These are phyloP conservation scores for Anas capensis DNA, from an alignment of 2,797 vertebrate species.

Conservation along the genomic window DNA sequence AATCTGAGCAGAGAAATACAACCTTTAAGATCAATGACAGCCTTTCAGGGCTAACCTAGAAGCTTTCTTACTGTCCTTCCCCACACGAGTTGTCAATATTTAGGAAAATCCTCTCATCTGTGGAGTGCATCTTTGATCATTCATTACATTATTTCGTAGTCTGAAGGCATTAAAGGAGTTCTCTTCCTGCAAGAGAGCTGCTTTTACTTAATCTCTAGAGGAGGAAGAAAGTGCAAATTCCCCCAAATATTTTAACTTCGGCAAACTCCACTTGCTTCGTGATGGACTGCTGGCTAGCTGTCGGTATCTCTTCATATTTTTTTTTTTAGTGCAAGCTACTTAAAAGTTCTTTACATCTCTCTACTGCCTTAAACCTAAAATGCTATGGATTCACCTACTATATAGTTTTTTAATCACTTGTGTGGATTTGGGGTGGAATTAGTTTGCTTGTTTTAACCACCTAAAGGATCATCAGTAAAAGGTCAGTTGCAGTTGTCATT, in stretches of 20 bases:
- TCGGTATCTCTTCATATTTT: background rate
- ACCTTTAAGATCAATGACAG: background rate
- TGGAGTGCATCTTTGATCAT: background rate
- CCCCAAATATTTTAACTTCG: accelerated
- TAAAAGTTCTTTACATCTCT: background rate
- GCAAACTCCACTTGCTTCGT: accelerated
- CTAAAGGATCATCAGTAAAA: background rate
- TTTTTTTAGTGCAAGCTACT: background rate
- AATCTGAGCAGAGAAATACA: background rate
- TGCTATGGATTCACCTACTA: background rate
- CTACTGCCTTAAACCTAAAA: background rate
- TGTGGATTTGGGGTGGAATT: accelerated
- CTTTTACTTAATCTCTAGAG: background rate
- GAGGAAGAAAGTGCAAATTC: background rate
- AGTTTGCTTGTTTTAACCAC: background rate
- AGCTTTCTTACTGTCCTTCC: background rate
- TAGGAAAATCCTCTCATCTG: background rate
- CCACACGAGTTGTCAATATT: background rate
- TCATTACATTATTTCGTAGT: background rate
- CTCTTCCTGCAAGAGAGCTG: background rate
- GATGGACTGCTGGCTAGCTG: background rate
- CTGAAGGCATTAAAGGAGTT: background rate
- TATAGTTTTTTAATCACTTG: background rate
- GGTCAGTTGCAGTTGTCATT: background rate
- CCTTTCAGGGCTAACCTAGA: background rate